Evolutionary conservation across 2,797 vertebrate genomes (phyloP), one percentile per base, ranked within the genome.

Genomic region (Hipposideros larvatus): DNA sequence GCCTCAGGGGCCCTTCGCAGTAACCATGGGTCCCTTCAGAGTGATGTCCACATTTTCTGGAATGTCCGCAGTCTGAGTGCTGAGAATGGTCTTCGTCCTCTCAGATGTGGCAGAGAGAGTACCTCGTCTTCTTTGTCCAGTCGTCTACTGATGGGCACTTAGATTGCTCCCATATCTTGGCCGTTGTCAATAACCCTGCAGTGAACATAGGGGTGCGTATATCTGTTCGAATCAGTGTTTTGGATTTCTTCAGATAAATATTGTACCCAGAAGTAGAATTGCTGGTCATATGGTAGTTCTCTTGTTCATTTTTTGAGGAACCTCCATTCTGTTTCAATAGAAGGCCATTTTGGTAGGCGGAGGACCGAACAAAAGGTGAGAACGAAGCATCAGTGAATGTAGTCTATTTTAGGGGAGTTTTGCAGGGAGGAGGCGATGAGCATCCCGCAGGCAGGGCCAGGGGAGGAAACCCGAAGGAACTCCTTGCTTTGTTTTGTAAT

Each of bases 331-430:
- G 41, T 71, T 88, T 82, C 51, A 34, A 2, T 21, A 61, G 63
- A 83, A 31, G 41, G 21, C 9, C 15, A 53, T 95, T 73, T 88
- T 61, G 37, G 48, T 55, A 88, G 85, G 28, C 41, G 18, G 46
- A 89, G 82, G 48, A 51, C 46, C 70, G 66, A 57, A 16, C 21
- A 31, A 24, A 16, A 53, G 31, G 82, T 71, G 68, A 90, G 48
- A 77, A 88, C 77, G 61, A 70, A n/a, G 22, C 70, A 78, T 79
- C 34, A 51, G 53, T 43, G 61, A 70, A 51, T 51, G 28, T 91
- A 21, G n/a, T 68, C 8, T 91, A 8, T 34, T 84, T 73, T 63
- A 66, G 80, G 71, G 71, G n/a, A 93, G 61, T 86, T 94, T 74
- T 91, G 16, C 15, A 59, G 51, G 61, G 16, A 51, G 74, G 59